Evolutionary conservation across 2,888 invertebrate species (phyloP).

Genomic region (Ganaspis brasiliensis): DNA sequence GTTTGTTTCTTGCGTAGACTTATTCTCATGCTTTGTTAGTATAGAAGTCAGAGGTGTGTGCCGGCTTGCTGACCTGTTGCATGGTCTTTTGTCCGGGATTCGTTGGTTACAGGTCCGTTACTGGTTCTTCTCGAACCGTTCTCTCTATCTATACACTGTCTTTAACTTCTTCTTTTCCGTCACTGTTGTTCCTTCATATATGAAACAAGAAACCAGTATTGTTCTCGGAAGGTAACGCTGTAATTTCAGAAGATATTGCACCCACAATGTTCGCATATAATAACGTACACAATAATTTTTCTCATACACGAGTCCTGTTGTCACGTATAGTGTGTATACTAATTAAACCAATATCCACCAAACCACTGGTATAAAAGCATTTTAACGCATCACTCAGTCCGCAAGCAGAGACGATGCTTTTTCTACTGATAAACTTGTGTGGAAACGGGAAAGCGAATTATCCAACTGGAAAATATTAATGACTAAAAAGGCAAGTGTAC

Average conservation of each 20-base stretch:
- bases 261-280: conserved; percentile 15
- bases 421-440: neutral
- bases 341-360: conserved; percentile 8
- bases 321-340: conserved; percentile 4
- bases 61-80: conserved; percentile 59
- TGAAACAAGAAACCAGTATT: conserved; percentile 75
- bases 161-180: conserved; percentile 68
- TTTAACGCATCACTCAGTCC: conserved; percentile 24
- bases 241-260: conserved; percentile 69
- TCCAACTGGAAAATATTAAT: conserved; percentile 18
- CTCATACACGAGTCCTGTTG: neutral
- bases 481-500: neutral
- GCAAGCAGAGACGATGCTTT: neutral
- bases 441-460: conserved; percentile 18
- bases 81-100: conserved; percentile 57
- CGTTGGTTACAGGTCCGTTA: conserved; percentile 11
- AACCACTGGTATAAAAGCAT: no score
- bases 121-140: conserved; percentile 69
- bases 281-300: neutral
- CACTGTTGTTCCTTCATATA: conserved; percentile 65
- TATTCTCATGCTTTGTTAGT: neutral
- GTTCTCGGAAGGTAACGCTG: conserved; percentile 67
- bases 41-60: conserved; percentile 42
- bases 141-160: conserved; percentile 54
- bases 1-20: conserved; percentile 62